Evolutionary conservation across 2,113 vertebrate genomes (phyloP), one percentile per base, ranked within the genome.

Genomic region (Scomber scombrus): DNA sequence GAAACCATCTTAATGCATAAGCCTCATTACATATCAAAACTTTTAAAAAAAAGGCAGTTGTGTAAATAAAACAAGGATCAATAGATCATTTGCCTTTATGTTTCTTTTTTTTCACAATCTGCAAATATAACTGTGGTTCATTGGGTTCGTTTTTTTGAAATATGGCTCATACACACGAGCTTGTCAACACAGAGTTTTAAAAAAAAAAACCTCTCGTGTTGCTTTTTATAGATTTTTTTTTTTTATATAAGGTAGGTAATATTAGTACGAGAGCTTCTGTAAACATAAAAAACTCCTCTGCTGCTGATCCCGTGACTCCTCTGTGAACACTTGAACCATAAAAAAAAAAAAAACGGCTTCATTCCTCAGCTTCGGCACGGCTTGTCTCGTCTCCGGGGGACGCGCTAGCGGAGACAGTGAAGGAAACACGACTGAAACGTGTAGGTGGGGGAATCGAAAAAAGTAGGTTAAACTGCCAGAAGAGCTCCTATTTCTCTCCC

Each of bases 361-460:
- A 31, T 23, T 85, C 23, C 46, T 78, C 49, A 4, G 52, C 54
- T 45, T 6, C 21, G 3, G 62, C 0, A 13, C 34, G 15, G 19
- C 31, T 75, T 4, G 7, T 60, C 9, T 80, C 66, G 23, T 26
- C 23, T 26, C 23, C 23, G 2, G 49, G 63, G 58, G 65, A 56
- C 3, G 18, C 0, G 3, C 34, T n/a, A n/a, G 34, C 9, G 7
- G 49, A 63, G 55, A 70, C 64, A n/a, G 19, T 10, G 49, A 63
- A 21, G 19, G 34, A 78, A 40, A 65, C 34, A 14, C 18, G 70
- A 68, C 23, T 34, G 11, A 73, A 34, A 31, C 2, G 62, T 45
- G 80, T 34, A 63, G 84, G 82, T 79, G 69, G 80, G 82, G n/a
- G n/a, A n/a, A 68, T 15, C 80, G 74, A 81, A 71, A 71, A 26